Evolutionary conservation across 2,888 invertebrate genomes (phyloP).

Genomic region (Drosophila pseudotalamancana): DNA sequence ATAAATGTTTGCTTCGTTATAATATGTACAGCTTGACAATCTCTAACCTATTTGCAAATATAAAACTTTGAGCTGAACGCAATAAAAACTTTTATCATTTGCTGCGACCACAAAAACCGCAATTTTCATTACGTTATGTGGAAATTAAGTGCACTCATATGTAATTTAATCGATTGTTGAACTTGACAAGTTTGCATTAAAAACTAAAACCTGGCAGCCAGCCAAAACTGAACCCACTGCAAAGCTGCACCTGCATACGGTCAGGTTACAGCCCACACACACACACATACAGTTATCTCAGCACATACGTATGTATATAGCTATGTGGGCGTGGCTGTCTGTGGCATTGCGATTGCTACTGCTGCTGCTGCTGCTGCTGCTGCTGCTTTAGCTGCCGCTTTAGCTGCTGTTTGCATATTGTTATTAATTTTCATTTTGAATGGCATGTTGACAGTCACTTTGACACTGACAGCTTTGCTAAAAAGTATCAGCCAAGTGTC

Average conservation of each 20-base stretch:
- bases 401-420: slow-evolving; percentile 68
- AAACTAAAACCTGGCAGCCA: slow-evolving; percentile 37
- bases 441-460: slow-evolving; percentile 82
- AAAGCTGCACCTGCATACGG: slow-evolving; percentile 57
- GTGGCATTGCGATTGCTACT: slow-evolving; percentile 22
- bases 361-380: slow-evolving; percentile 16
- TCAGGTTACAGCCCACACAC: slow-evolving; percentile 24
- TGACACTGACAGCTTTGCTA: slow-evolving; percentile 79
- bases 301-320: slow-evolving; percentile 3
- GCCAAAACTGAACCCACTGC: slow-evolving; percentile 30
- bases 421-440: slow-evolving; percentile 81
- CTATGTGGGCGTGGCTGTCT: slow-evolving; percentile 31
- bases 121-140: slow-evolving; percentile 23
- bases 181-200: slow-evolving; percentile 50
- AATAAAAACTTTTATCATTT: neutral
- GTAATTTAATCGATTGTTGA: slow-evolving; percentile 44
- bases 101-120: slow-evolving; percentile 15
- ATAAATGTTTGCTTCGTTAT: too few species aligned
- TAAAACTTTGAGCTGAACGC: neutral
- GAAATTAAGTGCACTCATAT: slow-evolving; percentile 16
- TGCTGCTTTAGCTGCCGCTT: slow-evolving; percentile 53
- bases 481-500: slow-evolving; percentile 52
- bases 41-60: too few species aligned
- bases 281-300: too few species aligned
- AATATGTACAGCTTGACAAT: too few species aligned